Evolutionary conservation across 2,113 vertebrate species (phyloP).

Genomic region (Ciconia stormi): DNA sequence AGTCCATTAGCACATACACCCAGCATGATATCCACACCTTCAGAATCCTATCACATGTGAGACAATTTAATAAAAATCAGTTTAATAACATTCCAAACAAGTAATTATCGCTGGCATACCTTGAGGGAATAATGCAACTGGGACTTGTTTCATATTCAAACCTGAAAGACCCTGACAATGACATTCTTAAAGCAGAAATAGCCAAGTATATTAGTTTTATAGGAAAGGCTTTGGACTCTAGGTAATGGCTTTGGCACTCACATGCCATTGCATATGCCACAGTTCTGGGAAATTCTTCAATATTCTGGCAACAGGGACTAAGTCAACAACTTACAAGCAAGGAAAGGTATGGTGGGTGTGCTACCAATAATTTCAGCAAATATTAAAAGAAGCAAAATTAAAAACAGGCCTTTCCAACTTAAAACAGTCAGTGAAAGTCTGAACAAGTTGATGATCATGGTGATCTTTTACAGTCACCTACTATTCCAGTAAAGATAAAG

Average conservation of each 20-base stretch:
- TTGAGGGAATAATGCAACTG: not conserved
- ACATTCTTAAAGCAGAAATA: not conserved
- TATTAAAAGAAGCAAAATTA: not conserved
- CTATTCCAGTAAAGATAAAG: not conserved
- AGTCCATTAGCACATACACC: conserved; percentile 95
- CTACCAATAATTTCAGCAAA: not conserved
- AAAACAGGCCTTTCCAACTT: not conserved
- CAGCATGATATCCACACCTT: conserved; percentile 97
- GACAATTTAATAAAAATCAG: not conserved
- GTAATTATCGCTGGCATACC: not conserved
- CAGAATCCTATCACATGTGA: conserved; percentile 84
- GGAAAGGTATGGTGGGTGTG: not conserved
- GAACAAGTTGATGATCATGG: not conserved
- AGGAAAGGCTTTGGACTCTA: not conserved
- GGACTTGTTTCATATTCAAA: not conserved
- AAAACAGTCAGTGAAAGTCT: not conserved
- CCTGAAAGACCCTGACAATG: not conserved
- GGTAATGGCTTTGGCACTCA: not conserved
- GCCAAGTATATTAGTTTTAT: not conserved
- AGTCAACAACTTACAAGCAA: not conserved
- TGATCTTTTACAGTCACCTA: not conserved
- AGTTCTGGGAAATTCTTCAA: not conserved
- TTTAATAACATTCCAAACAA: not conserved
- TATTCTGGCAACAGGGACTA: not conserved
- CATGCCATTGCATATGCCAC: not conserved